Percentiles rank a stretch among this genome's conserved stretches.
phyloP scores from a whole-genome alignment of 2,888 invertebrate species.

The Lasioglossum villosulum region DNA sequence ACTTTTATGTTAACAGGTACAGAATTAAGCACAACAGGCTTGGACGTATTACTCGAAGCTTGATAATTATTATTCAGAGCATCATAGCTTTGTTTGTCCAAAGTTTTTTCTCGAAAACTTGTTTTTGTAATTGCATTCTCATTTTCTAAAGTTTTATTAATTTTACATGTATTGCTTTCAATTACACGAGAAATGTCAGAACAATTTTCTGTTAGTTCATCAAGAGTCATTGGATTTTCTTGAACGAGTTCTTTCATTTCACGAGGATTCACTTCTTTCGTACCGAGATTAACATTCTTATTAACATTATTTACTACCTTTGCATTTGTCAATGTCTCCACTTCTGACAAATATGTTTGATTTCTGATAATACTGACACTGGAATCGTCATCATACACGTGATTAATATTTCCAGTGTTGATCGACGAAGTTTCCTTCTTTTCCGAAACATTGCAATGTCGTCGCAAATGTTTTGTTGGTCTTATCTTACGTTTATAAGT shows the following conservation, averaged over 20 bases:
- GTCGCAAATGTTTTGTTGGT: slow-evolving; percentile 1
- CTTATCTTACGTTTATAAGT: slow-evolving; percentile 38
- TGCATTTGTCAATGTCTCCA: neutral
- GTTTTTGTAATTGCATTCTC: neutral
- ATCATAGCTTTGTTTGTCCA: neutral
- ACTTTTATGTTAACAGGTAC: neutral
- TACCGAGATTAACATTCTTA: neutral
- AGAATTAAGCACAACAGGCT: slow-evolving; percentile 23
- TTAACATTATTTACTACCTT: neutral
- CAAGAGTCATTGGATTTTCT: neutral
- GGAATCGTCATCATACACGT: slow-evolving; percentile 60
- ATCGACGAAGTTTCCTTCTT: neutral
- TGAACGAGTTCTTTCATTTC: slow-evolving; percentile 11
- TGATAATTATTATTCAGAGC: neutral
- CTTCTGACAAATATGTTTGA: slow-evolving; percentile 28
- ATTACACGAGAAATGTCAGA: neutral
- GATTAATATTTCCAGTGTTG: neutral
- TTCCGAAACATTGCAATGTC: neutral
- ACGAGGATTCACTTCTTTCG: neutral
- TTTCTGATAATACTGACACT: slow-evolving; percentile 72
- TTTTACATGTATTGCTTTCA: neutral
- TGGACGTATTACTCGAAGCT: neutral
- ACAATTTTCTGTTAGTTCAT: neutral
- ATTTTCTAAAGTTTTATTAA: neutral
- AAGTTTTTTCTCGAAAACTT: neutral